These are phyloP conservation scores for Helostoma temminkii DNA, from an alignment of 2,797 vertebrate genomes.

Conservation along the genomic window DNA sequence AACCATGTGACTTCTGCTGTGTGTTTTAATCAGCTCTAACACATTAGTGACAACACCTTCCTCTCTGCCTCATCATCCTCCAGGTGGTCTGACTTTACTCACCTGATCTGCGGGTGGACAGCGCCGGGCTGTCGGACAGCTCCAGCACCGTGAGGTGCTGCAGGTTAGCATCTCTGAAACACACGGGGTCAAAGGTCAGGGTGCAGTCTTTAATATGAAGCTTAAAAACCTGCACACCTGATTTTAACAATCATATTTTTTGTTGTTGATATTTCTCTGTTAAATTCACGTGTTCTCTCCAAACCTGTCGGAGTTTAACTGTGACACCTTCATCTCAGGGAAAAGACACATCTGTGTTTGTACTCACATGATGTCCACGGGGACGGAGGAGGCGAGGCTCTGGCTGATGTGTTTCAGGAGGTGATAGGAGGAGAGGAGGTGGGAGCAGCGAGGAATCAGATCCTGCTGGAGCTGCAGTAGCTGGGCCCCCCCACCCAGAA, in stretches of 20 bases:
- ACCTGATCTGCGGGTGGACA: constrained; percentile 85
- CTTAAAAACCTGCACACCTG: neutral
- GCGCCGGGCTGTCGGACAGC: constrained; percentile 87
- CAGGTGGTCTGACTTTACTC: constrained; percentile 33
- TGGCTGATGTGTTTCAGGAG: constrained; percentile 90
- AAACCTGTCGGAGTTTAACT: too few species aligned
- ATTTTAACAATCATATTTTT: too few species aligned
- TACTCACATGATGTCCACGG: constrained; percentile 92
- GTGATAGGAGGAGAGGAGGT: constrained; percentile 91
- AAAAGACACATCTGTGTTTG: too few species aligned
- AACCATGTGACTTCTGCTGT: too few species aligned
- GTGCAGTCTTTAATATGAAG: too few species aligned
- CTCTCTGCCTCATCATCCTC: too few species aligned
- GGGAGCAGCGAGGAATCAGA: constrained; percentile 90
- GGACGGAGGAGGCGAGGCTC: constrained; percentile 86
- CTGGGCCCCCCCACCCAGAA: constrained; percentile 85
- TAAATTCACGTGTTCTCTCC: too few species aligned
- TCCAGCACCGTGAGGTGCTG: constrained; percentile 94
- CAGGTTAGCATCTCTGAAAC: constrained; percentile 92
- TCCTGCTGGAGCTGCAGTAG: constrained; percentile 94
- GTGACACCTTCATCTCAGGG: too few species aligned
- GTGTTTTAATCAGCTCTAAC: too few species aligned
- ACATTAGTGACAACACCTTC: too few species aligned
- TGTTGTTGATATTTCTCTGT: too few species aligned
- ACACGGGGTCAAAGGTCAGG: constrained; percentile 24